These are phyloP conservation scores for Gadus chalcogrammus DNA, from an alignment of 2,113 vertebrate genomes.

Conservation along the genomic window DNA sequence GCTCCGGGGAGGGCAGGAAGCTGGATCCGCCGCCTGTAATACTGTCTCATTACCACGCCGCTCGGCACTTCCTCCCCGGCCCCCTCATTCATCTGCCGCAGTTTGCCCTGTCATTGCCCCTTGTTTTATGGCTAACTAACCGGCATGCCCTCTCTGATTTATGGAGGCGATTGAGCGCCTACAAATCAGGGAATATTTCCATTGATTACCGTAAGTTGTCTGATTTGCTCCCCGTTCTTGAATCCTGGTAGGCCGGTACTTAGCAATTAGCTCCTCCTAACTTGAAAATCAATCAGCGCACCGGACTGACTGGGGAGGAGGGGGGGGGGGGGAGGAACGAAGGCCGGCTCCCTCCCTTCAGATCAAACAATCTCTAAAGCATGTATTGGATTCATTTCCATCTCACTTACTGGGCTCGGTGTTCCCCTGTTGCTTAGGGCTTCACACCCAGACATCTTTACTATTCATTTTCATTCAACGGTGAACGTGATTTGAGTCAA, in stretches of 20 bases:
- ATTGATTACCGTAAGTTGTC: constrained; percentile 99
- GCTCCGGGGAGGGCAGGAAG: constrained; percentile 69
- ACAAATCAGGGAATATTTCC: constrained; percentile 99
- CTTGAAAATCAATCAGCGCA: constrained; percentile 99
- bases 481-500: too few relatives aligned
- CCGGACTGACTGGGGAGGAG: too few relatives aligned
- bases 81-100: constrained; percentile 95
- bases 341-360: constrained; percentile 74
- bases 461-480: too few relatives aligned
- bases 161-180: constrained; percentile 84
- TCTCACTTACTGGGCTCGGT: too few relatives aligned
- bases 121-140: constrained; percentile 98
- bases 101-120: constrained; percentile 84
- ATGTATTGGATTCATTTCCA: too few relatives aligned
- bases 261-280: constrained; percentile 95
- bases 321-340: too few relatives aligned
- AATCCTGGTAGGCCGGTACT: constrained; percentile 96
- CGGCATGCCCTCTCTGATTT: constrained; percentile 88
- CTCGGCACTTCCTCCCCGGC: constrained; percentile 76
- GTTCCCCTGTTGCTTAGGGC: too few relatives aligned
- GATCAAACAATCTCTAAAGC: constrained; percentile 82
- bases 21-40: constrained; percentile 76
- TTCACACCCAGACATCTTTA: too few relatives aligned
- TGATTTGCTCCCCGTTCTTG: constrained; percentile 96
- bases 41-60: constrained; percentile 84